Conservation (phyloP, 2,888 invertebrate genomes). For the Cephus spinipes region DNA sequence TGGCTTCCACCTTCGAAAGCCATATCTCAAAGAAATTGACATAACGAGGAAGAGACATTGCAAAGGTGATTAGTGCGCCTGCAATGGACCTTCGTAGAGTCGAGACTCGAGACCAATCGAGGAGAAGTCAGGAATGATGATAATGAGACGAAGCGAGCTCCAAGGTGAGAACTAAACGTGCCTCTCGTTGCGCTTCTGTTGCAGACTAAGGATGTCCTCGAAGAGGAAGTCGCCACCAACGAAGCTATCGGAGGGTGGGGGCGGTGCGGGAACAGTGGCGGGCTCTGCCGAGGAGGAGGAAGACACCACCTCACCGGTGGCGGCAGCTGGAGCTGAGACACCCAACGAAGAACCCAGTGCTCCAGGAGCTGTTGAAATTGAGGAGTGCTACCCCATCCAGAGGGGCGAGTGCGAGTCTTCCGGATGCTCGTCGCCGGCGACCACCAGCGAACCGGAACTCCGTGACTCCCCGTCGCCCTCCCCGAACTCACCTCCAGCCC, state of each 20-base stretch:
- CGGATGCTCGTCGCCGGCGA: conserved; percentile 60
- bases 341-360: conserved; percentile 54
- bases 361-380: conserved; percentile 74
- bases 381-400: conserved; percentile 42
- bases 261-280: conserved; percentile 59
- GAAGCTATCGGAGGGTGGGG: conserved; percentile 86
- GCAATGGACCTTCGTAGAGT: too few species aligned
- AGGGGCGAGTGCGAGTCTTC: conserved; percentile 53
- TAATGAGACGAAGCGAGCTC: too few species aligned
- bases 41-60: too few species aligned
- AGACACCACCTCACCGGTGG: conserved; percentile 68
- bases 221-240: conserved; percentile 96
- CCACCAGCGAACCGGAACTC: conserved; percentile 66
- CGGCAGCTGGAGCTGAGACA: conserved; percentile 41
- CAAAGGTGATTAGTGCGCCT: too few species aligned
- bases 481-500: conserved; percentile 52
- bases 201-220: conserved; percentile 92
- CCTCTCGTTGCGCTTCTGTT: conserved; percentile 65
- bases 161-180: conserved; percentile 1
- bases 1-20: too few species aligned
- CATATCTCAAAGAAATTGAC: too few species aligned
- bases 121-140: too few species aligned
- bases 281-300: conserved; percentile 68
- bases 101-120: too few species aligned
- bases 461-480: conserved; percentile 65